Evolutionary conservation across 2,113 vertebrate species (phyloP), one percentile per base, ranked within the genome.

Genomic region (Myotis davidii): DNA sequence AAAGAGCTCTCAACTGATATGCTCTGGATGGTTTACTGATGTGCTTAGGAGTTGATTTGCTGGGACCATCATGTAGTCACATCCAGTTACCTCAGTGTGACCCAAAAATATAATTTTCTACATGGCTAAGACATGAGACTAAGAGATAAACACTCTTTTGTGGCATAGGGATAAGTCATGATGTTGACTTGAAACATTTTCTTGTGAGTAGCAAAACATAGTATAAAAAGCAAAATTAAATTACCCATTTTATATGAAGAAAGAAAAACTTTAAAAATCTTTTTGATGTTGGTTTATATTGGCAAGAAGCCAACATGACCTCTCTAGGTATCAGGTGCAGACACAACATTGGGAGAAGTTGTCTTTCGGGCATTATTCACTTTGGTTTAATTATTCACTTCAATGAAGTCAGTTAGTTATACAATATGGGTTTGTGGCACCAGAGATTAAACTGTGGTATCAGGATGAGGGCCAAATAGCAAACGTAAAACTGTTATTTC

Each of bases 191-290:
- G 27, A 94, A 77, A 79, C 9, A 48, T 88, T 70, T 92, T 69
- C 54, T 37, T 90, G 78, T 69, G 27, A 61, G 37, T 70, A 90
- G 20, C 18, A 95, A 95, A 83, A 42, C 27, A 45, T 56, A 25
- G 50, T 52, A 67, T 50, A 17, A 45, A 86, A 27, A 94, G n/a
- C 10, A 52, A 93, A 87, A n/a, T 73, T 86, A 34, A 14, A 48
- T 42, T 50, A 69, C 64, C 4, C 9, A 85, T 34, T 92, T 88
- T 25, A 18, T 45, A 12, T 69, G 5, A 69, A 59, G 14, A 87
- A 37, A 74, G 6, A 29, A 34, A 89, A 86, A 34, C 5, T 79
- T 72, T 23, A 56, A 61, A 83, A 34, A 67, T 52, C 7, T 39
- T 74, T 64, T 73, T 87, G 23, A 17, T 84, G 8, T 69, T 87